These are phyloP conservation scores for Graptemys geographica DNA, from an alignment of 2,797 vertebrate genomes.

Conservation along the genomic window DNA sequence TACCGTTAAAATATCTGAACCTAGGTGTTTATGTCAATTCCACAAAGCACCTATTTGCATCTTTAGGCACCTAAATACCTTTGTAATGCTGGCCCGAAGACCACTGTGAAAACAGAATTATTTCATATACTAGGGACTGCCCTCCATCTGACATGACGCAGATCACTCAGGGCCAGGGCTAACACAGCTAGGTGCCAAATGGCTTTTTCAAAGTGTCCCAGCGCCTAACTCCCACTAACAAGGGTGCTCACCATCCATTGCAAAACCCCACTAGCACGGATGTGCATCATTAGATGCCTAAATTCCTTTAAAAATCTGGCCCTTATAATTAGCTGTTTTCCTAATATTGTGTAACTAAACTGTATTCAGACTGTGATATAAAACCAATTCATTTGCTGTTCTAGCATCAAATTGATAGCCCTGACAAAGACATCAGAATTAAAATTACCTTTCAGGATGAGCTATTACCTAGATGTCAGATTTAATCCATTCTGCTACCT, in stretches of 20 bases:
- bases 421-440: slow-evolving; percentile 43
- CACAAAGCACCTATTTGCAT: neutral
- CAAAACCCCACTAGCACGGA: neutral
- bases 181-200: neutral
- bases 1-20: neutral
- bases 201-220: neutral
- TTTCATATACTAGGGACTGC: neutral
- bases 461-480: slow-evolving; percentile 55
- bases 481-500: slow-evolving; percentile 54
- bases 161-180: neutral
- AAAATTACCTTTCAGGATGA: slow-evolving; percentile 60
- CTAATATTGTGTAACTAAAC: slow-evolving; percentile 4
- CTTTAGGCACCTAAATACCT: neutral
- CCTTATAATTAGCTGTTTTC: neutral
- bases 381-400: slow-evolving; percentile 35
- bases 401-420: slow-evolving; percentile 25
- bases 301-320: neutral
- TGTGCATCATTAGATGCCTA: neutral
- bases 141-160: too few species aligned
- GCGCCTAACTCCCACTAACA: neutral
- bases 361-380: neutral
- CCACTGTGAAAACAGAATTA: neutral
- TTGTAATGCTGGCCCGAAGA: neutral
- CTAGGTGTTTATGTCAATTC: neutral
- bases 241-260: neutral